Evolutionary conservation across 2,113 vertebrate genomes (phyloP).

Genomic region (Otis tarda): DNA sequence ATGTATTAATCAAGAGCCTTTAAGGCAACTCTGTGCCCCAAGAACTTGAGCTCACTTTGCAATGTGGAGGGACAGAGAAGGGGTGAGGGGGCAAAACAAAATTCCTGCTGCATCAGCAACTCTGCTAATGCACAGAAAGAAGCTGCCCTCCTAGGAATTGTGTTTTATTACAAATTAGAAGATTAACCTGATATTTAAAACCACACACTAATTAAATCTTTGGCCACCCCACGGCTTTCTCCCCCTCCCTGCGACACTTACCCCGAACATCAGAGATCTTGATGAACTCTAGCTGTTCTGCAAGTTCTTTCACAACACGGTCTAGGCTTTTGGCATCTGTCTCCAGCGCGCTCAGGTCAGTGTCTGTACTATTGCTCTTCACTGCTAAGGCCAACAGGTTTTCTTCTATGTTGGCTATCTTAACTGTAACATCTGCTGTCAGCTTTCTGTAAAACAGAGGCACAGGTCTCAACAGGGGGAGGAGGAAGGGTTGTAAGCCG

Average conservation of each 20-base stretch:
- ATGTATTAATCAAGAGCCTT: neutral
- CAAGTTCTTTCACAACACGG: slow-evolving; percentile 83
- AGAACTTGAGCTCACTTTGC: neutral
- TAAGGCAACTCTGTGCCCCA: neutral
- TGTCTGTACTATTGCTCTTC: slow-evolving; percentile 74
- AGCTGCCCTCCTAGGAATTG: neutral
- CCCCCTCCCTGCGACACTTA: slow-evolving; percentile 55
- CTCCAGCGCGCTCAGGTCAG: slow-evolving; percentile 76
- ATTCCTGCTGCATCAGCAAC: slow-evolving; percentile 16
- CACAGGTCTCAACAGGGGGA: neutral
- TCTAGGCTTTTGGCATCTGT: slow-evolving; percentile 85
- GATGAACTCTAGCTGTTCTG: slow-evolving; percentile 91
- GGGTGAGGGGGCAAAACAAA: neutral
- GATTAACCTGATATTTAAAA: neutral
- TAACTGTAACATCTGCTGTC: slow-evolving; percentile 81
- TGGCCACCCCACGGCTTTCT: neutral
- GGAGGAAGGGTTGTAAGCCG: neutral
- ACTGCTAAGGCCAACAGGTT: slow-evolving; percentile 73
- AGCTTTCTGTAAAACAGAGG: slow-evolving; percentile 80
- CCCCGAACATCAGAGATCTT: slow-evolving; percentile 95
- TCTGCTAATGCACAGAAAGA: neutral
- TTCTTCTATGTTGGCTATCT: slow-evolving; percentile 81
- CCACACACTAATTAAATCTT: neutral
- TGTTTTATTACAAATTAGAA: neutral
- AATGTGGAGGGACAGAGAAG: neutral